Base-by-base conservation (phyloP, 2,888 invertebrate genomes). In the Apocheima hispidaria region DNA sequence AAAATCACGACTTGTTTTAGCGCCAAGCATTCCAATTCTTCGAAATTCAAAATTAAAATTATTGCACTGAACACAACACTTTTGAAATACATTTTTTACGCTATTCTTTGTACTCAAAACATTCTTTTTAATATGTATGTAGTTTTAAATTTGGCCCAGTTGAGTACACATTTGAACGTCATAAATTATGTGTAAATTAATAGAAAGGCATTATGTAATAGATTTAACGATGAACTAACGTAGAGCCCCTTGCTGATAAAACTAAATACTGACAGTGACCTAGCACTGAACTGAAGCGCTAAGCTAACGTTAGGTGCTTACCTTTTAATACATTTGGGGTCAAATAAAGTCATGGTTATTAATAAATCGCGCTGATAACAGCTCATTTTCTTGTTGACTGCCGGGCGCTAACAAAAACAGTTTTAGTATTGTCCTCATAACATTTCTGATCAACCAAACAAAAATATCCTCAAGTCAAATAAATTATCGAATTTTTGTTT, bases 1-100 rank as follows among this genome's bases (percentile, higher is more conserved):
- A 88, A 62, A 63, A 88, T 82, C 2, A 88, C 65, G 14, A 86
- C 82, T 81, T 86, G 79, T 62, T 81, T 71, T n/a, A 88, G 70
- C 16, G 26, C 23, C 9, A 62, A 53, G 36, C 35, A 44, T 56
- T 56, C 40, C 12, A 16, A 23, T n/a, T 57, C 49, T 51, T 61
- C 52, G 4, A 63, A 59, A 58, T 60, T 63, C 2, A 54, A 53
- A 52, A 61, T 59, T 20, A 68, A 28, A 20, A 21, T 18, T 14
- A 59, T n/a, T 28, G 16, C 60, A 67, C 58, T 43, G 26, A 66
- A 28, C 6, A 64, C n/a, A 35, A 61, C 5, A 40, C 14, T 40
- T 53, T 49, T 59, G 14, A 56, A 7, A n/a, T 54, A 1, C 66
- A 69, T 66, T 46, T 59, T 52, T 7, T 4, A 6, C 4, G 12